Percentiles rank a stretch among this genome's conserved stretches.
Conservation (phyloP, 2,797 vertebrate genomes). For the Dermochelys coriacea region DNA sequence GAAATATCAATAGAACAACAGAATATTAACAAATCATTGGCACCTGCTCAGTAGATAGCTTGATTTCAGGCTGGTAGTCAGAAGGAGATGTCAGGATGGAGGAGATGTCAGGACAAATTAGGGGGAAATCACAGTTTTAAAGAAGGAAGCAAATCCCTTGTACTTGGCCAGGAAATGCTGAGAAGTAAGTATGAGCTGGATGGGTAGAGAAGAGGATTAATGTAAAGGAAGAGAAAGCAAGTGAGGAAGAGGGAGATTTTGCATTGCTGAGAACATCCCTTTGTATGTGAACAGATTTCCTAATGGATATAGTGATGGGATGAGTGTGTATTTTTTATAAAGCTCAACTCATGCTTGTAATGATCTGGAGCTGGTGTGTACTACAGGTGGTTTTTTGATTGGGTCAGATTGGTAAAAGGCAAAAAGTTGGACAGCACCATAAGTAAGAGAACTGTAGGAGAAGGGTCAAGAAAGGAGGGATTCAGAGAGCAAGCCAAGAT, state of each 20-base stretch:
- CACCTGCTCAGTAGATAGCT: neutral
- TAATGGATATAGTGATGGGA: neutral
- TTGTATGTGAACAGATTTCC: neutral
- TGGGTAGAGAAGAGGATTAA: neutral
- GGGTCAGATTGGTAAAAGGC: neutral
- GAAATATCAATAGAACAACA: neutral
- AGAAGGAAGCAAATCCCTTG: neutral
- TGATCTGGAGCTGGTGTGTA: neutral
- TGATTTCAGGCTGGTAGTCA: neutral
- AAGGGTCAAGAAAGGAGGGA: constrained; percentile 2
- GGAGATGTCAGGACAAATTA: neutral
- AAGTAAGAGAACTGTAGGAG: neutral
- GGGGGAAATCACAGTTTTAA: neutral
- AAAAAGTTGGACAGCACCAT: neutral
- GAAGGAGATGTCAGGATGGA: neutral
- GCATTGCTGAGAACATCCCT: neutral
- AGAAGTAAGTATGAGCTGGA: rapidly evolving
- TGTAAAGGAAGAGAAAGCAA: neutral
- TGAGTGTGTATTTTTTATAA: neutral
- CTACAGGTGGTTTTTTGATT: neutral
- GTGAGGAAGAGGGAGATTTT: neutral
- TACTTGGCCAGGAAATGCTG: neutral
- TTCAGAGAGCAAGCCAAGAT: rapidly evolving
- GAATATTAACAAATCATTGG: neutral
- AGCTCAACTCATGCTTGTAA: neutral